phyloP scores from a whole-genome alignment of 2,113 vertebrate genomes.

The Podarcis cretensis region DNA sequence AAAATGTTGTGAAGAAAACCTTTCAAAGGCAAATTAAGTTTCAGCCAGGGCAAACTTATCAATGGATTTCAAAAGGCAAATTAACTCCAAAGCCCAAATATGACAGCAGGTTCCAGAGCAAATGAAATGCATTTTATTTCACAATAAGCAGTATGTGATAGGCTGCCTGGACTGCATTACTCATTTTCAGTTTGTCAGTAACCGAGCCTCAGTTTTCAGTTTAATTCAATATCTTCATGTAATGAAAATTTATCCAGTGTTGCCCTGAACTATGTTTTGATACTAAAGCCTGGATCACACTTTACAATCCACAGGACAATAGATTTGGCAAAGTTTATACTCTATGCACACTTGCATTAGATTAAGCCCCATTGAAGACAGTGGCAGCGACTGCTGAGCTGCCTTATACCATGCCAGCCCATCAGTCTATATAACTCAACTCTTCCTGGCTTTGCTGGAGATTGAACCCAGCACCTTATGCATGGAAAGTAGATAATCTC shows the following conservation, averaged over 20 bases:
- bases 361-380: neutral
- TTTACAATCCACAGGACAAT: neutral
- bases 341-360: neutral
- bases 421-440: too few relatives aligned
- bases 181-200: conserved; percentile 23
- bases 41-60: neutral
- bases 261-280: neutral
- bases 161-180: neutral
- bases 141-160: neutral
- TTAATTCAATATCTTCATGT: neutral
- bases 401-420: too few relatives aligned
- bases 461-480: too few relatives aligned
- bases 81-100: neutral
- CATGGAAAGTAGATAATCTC: too few relatives aligned
- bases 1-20: neutral
- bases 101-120: conserved; percentile 4
- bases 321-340: neutral
- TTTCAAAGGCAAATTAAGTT: neutral
- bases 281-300: neutral
- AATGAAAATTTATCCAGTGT: neutral
- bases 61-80: neutral
- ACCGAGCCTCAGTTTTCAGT: neutral
- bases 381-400: neutral
- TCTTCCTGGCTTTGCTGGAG: too few relatives aligned
- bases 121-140: conserved; percentile 61